Conservation (phyloP, 2,113 vertebrate genomes). For the Archocentrus centrarchus region DNA sequence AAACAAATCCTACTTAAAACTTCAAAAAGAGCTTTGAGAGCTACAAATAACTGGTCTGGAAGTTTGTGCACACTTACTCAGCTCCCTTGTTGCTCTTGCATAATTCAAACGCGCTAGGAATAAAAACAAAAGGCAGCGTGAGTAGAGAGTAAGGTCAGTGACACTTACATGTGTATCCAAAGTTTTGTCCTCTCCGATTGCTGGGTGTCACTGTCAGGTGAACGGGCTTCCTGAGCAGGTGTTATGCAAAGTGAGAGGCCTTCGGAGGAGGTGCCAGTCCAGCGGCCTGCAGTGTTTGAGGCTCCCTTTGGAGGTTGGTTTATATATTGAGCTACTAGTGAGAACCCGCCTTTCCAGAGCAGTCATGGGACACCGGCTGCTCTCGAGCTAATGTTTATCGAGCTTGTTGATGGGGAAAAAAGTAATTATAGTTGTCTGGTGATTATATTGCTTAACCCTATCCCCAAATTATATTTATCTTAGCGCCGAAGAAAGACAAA, state of each 20-base stretch:
- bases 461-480: constrained; percentile 47
- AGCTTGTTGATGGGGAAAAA: constrained; percentile 52
- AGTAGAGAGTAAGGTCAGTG: not conserved
- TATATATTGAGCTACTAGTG: constrained; percentile 58
- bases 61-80: not conserved
- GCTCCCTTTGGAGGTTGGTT: constrained; percentile 17
- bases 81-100: constrained; percentile 38
- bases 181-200: not conserved
- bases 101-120: constrained; percentile 12
- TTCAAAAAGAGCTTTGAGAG: constrained; percentile 11
- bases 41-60: constrained; percentile 19
- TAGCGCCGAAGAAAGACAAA: not conserved
- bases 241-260: not conserved
- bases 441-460: constrained; percentile 38
- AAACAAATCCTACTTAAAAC: constrained; percentile 34
- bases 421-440: constrained; percentile 57
- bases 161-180: constrained; percentile 50
- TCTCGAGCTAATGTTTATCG: constrained; percentile 73
- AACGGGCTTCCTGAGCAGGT: not conserved
- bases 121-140: rapidly evolving
- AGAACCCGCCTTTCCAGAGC: constrained; percentile 63
- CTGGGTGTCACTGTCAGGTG: not conserved
- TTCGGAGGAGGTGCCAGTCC: not conserved
- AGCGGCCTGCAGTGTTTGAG: constrained; percentile 19
- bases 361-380: constrained; percentile 70